Base-by-base conservation (phyloP, 2,113 vertebrate genomes). In the Ciconia stormi region DNA sequence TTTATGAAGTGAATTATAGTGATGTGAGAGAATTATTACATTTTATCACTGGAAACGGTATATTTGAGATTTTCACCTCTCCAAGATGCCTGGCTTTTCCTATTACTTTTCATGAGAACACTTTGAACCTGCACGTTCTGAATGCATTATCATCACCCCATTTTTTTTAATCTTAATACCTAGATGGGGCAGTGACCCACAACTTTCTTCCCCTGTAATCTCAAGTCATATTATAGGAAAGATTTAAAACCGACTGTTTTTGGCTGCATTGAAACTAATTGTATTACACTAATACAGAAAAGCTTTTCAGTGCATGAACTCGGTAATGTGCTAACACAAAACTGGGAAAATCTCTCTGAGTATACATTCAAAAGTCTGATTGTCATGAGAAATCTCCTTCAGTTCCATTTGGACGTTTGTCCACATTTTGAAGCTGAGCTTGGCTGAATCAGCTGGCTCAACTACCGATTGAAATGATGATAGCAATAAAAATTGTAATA, bases 401-500 rank as follows among this genome's bases (percentile, higher is more conserved):
- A 71, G 84, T 56, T 90, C 61, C 73, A 69, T 67, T 92, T 95
- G 93, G 87, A 95, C 0, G 10, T 83, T 89, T 88, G 91, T 90
- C 74, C 16, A 7, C 6, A 12, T 88, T 96, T 91, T 76, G 67
- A 96, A 96, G 88, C 49, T 46, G 59, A 84, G 83, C 92, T 95
- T 93, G 93, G 93, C 95, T 96, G 89, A 89, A 93, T 83, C 88
- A 84, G 90, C 73, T 91, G 89, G 93, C 84, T 81, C 67, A 90
- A 47, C 82, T 70, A 53, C 82, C 93, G 85, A 93, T n/a, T 74
- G 90, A 94, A 89, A 94, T 85, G 92, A 95, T 96, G 92, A 95
- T 61, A 95, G 92, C 95, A 97, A 90, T 95, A 96, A 95, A 96
- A 96, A 95, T 23, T 70, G 79, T 63, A 96, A 95, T 25, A 94